A percentile compares a stretch with the other conserved stretches of the same genome.
phyloP scores from a whole-genome alignment of 2,888 invertebrate genomes.

The Lepetodrilus schrolli region DNA sequence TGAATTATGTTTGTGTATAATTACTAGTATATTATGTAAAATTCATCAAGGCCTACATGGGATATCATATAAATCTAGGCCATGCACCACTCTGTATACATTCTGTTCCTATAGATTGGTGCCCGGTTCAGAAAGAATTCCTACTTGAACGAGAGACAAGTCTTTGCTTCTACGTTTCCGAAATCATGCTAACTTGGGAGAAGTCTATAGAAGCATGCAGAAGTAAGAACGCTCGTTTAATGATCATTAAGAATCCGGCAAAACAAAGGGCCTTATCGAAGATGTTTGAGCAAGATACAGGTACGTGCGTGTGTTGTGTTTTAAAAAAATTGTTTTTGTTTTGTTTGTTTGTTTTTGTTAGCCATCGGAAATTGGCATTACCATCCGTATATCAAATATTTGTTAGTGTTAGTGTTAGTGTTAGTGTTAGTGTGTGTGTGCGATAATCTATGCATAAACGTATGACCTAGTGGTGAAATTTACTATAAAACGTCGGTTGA shows the following conservation, averaged over 20 bases:
- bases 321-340: not conserved
- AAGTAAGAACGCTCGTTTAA: not conserved
- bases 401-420: no score
- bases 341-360: not conserved
- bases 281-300: not conserved
- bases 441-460: no score
- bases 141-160: not conserved
- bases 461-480: no score
- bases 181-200: not conserved
- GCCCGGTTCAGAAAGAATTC: not conserved
- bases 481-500: no score
- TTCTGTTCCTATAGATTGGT: no score
- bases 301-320: not conserved
- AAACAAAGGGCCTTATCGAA: not conserved
- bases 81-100: no score
- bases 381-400: no score
- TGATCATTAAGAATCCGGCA: not conserved
- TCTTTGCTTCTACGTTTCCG: not conserved
- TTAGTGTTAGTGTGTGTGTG: no score
- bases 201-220: not conserved
- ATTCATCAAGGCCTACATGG: no score
- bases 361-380: not conserved
- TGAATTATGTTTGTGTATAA: no score
- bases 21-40: no score
- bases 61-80: no score